Base-by-base conservation (phyloP, 2,113 vertebrate genomes). In the Rhea americana region DNA sequence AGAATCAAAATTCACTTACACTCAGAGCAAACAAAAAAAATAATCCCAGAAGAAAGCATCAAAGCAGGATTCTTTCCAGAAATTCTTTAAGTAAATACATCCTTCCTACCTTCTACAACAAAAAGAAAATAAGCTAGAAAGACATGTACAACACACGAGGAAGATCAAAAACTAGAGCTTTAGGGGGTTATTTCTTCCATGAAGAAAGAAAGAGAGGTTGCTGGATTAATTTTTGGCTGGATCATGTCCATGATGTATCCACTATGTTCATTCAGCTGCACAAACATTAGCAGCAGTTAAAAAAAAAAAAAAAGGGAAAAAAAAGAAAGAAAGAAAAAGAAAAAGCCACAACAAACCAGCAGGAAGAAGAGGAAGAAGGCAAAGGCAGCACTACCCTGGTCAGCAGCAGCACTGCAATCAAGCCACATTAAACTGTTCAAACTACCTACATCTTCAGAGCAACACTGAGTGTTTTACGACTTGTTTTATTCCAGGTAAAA, bases 71-170 rank as follows among this genome's bases (percentile, higher is more conserved):
- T 94, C 93, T 94, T 95, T 93, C 93, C 73, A 93, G 81, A 95
- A 94, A 93, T 94, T 90, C 90, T 95, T 94, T 92, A 94, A 94
- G 95, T 96, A 95, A 96, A 96, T 94, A 95, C 81, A 86, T 89
- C 86, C 93, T 94, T 78, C 81, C 92, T 59, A 39, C 90, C 77
- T 47, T 88, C 94, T 86, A 94, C 43, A 56, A 39, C 30, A 58
- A 50, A 96, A 96, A 93, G 65, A 94, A 96, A 94, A 92, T 76
- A 96, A 95, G 91, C 92, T 93, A 95, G 94, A 96, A 96, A 96
- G 96, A 92, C 91, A 91, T 53, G 59, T 56, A 90, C 53, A 76
- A 84, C 91, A 82, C 87, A 89, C 58, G 94, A 19, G 55, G 17
- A 32, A 94, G 95, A 95, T 91, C 93, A 96, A 95, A 96, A 96